Evolutionary conservation across 2,113 vertebrate species (phyloP).

Genomic region (Oplegnathus fasciatus): DNA sequence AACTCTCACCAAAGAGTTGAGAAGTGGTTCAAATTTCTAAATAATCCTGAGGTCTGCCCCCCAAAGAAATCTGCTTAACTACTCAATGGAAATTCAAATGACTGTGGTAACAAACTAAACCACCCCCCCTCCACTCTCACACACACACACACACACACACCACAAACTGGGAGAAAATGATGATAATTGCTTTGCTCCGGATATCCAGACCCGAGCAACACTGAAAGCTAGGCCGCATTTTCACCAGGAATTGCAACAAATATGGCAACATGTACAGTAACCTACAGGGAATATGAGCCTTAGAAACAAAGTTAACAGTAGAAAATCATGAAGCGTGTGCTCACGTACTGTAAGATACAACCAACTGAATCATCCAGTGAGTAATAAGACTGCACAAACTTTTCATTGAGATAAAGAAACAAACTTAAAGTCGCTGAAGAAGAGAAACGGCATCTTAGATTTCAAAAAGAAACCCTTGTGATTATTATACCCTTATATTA

Average conservation of each 20-base stretch:
- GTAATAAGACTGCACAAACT: background rate
- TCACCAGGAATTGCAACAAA: slow-evolving; percentile 54
- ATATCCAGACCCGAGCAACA: slow-evolving; percentile 75
- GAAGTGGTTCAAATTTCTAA: slow-evolving; percentile 51
- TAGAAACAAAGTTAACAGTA: background rate
- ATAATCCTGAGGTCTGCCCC: slow-evolving; percentile 32
- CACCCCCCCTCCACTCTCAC: slow-evolving; percentile 11
- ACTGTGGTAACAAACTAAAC: slow-evolving; percentile 60
- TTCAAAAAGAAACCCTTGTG: slow-evolving; percentile 3
- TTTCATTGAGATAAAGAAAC: background rate
- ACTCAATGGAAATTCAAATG: slow-evolving; percentile 67
- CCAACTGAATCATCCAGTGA: slow-evolving; percentile 10
- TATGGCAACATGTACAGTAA: slow-evolving; percentile 28
- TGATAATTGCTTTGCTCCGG: slow-evolving; percentile 81
- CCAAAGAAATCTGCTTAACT: slow-evolving; percentile 41
- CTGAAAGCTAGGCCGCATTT: slow-evolving; percentile 60
- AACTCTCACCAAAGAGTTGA: background rate
- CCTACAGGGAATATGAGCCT: background rate
- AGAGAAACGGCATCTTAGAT: background rate
- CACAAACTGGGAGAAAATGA: slow-evolving; percentile 80
- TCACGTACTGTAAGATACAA: background rate
- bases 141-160: slow-evolving; percentile 46
- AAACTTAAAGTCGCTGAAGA: background rate
- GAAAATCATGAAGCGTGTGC: background rate
- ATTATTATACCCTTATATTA: background rate